phyloP scores from a whole-genome alignment of 2,888 invertebrate genomes.

The Aethes cnicana region DNA sequence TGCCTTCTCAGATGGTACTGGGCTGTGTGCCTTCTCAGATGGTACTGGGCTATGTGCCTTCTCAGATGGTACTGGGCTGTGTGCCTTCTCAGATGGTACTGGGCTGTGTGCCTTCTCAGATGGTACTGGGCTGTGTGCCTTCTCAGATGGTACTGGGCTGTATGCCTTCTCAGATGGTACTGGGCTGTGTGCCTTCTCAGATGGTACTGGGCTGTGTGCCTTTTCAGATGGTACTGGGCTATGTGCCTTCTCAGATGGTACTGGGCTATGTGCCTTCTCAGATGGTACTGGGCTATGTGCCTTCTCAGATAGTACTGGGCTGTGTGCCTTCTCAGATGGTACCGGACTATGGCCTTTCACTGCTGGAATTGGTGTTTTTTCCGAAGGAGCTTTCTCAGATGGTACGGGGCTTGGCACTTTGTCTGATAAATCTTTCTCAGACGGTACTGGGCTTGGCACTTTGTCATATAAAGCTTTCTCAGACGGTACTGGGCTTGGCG shows the following conservation, averaged over 20 bases:
- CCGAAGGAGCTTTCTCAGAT: conserved; percentile 14
- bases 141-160: background rate
- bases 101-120: background rate
- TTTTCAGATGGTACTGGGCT: conserved; percentile 12
- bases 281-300: no score
- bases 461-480: conserved; percentile 30
- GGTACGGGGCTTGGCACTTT: background rate
- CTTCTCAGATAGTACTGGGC: conserved; percentile 21
- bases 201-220: conserved; percentile 19
- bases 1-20: conserved; percentile 15
- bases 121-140: background rate
- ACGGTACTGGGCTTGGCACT: conserved; percentile 10
- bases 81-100: background rate
- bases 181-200: conserved; percentile 21
- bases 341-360: conserved; percentile 21
- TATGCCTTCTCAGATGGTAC: background rate
- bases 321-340: conserved; percentile 7
- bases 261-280: conserved; percentile 14
- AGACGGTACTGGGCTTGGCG: conserved; percentile 6
- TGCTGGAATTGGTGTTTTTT: background rate
- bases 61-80: conserved; percentile 15
- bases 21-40: conserved; percentile 17
- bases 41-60: conserved; percentile 5
- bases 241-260: conserved; percentile 9
- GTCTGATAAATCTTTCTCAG: background rate